A percentile compares a stretch with the other conserved stretches of the same genome.
These are phyloP conservation scores for Glaucomys volans DNA, from an alignment of 2,113 vertebrate species.

Conservation along the genomic window DNA sequence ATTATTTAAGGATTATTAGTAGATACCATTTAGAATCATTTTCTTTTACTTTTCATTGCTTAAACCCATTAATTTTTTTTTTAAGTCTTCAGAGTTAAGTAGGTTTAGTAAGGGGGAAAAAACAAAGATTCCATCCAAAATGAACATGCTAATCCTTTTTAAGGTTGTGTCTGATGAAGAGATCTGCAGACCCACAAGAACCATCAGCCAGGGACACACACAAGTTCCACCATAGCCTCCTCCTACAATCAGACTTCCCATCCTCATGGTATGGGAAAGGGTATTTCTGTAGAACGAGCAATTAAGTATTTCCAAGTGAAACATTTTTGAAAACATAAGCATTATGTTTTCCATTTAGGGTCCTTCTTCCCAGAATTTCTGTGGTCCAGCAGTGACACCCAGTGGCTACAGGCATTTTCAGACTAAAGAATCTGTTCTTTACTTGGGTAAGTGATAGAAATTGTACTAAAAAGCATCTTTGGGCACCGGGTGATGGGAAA, in stretches of 20 bases:
- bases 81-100: not conserved
- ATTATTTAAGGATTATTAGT: not conserved
- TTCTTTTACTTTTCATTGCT: not conserved
- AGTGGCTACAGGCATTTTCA: conserved; percentile 68
- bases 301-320: conserved; percentile 74
- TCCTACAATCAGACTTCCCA: conserved; percentile 34
- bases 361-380: not conserved
- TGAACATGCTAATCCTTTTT: not conserved
- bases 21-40: not conserved
- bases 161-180: not conserved
- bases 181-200: not conserved
- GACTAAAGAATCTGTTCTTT: not conserved
- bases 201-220: not conserved
- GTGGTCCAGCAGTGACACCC: conserved; percentile 82
- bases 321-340: conserved; percentile 49
- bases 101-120: not conserved
- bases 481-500: not conserved
- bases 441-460: not conserved
- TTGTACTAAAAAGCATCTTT: not conserved
- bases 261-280: conserved; percentile 50
- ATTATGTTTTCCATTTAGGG: not conserved
- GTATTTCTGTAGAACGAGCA: conserved; percentile 66
- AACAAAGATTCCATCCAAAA: not conserved
- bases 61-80: not conserved
- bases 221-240: not conserved